Evolutionary conservation across 2,888 invertebrate species (phyloP), one percentile per base, ranked within the genome.

Genomic region (Alloscopus bannaensis): DNA sequence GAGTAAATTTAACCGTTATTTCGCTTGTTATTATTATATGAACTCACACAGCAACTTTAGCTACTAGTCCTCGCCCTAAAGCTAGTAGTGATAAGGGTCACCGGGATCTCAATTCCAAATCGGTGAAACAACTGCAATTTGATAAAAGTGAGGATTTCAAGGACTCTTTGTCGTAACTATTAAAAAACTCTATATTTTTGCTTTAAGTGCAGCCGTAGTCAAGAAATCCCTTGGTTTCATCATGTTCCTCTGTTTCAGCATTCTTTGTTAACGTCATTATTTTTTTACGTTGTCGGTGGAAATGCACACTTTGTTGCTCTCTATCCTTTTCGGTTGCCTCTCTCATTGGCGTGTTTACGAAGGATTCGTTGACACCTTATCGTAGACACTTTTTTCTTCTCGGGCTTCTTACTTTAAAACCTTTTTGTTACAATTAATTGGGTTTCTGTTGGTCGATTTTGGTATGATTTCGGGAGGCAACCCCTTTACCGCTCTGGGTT

Each of bases 11-110:
- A 82, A 84, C 80, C 82, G 82, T 84, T 83, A 81, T 84, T 82
- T 83, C 84, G 85, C 85, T 85, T 85, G 72, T 85, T 83, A 81
- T 84, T 85, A 65, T 72, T 69, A 69, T 77, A 81, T 82, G 82
- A 80, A 85, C 85, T 84, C 83, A 84, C 83, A 81, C 83, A 86
- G 86, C 86, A 80, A 86, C 86, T 82, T 84, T 86, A 85, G 83
- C 86, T 83, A 86, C 86, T 83, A 84, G 84, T 84, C 85, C 86
- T 82, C 84, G 85, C 81, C 83, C 86, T 82, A 85, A 85, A 85
- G 82, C 85, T 86, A 86, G 85, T 84, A 85, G 86, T 86, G 85
- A 84, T 83, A 85, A 85, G 84, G 84, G 84, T 84, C 84, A 86
- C 83, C 84, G 84, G 84, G 85, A 85, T 84, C 75, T 83, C 85